These are phyloP conservation scores for Meiosimyza decipiens DNA, from an alignment of 2,888 invertebrate species.

Conservation along the genomic window DNA sequence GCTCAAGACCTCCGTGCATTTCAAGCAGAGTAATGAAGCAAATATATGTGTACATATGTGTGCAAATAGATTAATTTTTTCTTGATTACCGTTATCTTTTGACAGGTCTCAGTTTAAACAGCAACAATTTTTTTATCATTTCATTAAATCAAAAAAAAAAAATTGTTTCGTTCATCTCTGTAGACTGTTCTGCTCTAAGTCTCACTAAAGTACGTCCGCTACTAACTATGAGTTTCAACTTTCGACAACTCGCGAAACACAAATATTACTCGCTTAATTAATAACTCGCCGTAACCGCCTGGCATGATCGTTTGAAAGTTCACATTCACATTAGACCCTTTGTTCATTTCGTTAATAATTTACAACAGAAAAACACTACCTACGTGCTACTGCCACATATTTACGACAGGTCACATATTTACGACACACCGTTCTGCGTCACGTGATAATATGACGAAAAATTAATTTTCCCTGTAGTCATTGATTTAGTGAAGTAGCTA, in stretches of 20 bases:
- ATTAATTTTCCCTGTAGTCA: constrained; percentile 36
- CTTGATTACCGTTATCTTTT: no score
- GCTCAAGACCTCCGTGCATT: no score
- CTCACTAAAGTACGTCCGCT: no score
- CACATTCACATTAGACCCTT: background rate
- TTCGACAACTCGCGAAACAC: background rate
- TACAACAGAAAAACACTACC: constrained; percentile 2
- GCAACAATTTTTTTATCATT: no score
- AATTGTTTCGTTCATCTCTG: no score
- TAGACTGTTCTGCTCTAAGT: no score
- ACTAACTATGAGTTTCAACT: no score
- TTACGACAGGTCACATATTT: constrained; percentile 26
- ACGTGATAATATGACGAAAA: constrained; percentile 57
- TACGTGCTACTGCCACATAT: constrained; percentile 28
- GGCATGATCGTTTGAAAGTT: constrained; percentile 24
- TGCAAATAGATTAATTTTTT: no score
- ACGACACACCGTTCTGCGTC: constrained; percentile 43
- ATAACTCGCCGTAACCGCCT: constrained; percentile 15
- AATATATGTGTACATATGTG: no score
- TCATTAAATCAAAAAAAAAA: no score
- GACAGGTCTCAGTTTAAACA: no score
- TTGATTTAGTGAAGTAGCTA: constrained; percentile 61
- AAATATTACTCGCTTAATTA: constrained; percentile 28
- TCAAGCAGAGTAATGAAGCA: no score
- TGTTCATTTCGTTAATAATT: background rate